Percentiles rank a stretch among this genome's conserved stretches.
Evolutionary conservation across 1,140 invertebrate genomes (phyloP).

Genomic region (Planococcus citri): DNA sequence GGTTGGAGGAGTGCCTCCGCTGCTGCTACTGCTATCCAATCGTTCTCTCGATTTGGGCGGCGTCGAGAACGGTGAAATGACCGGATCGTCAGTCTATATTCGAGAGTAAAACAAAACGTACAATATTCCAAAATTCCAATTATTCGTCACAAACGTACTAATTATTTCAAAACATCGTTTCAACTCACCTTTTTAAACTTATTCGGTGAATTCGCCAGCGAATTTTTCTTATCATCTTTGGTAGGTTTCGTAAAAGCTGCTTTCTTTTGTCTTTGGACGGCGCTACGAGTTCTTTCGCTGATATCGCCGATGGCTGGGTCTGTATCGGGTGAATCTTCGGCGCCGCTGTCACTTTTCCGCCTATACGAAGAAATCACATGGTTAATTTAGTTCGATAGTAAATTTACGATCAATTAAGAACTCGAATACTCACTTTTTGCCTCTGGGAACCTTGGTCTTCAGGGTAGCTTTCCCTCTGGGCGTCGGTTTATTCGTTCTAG

Average conservation of each 20-base stretch:
- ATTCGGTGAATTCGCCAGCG: neutral
- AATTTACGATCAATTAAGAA: too few relatives aligned
- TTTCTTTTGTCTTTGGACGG: constrained; percentile 5
- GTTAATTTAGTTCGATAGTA: too few relatives aligned
- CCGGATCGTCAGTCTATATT: neutral
- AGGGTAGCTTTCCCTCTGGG: neutral
- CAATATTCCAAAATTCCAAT: too few relatives aligned
- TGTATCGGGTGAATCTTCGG: constrained; percentile 4
- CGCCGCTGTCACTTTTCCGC: neutral
- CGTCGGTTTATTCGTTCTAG: neutral
- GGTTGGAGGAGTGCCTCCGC: constrained; percentile 39
- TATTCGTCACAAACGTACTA: too few relatives aligned
- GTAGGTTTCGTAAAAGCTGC: neutral
- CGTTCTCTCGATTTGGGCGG: constrained; percentile 10
- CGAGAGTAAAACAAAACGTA: neutral
- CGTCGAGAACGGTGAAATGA: neutral
- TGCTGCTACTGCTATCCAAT: constrained; percentile 21
- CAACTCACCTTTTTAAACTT: constrained; percentile 1
- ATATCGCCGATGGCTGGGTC: neutral
- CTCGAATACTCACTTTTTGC: constrained; percentile 2
- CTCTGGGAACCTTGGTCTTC: neutral
- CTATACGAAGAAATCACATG: neutral
- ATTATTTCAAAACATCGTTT: neutral
- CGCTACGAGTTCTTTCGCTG: constrained; percentile 22
- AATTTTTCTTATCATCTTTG: constrained; percentile 20